Conservation (phyloP, 1,140 invertebrate species). For the Caerostris extrusa region DNA sequence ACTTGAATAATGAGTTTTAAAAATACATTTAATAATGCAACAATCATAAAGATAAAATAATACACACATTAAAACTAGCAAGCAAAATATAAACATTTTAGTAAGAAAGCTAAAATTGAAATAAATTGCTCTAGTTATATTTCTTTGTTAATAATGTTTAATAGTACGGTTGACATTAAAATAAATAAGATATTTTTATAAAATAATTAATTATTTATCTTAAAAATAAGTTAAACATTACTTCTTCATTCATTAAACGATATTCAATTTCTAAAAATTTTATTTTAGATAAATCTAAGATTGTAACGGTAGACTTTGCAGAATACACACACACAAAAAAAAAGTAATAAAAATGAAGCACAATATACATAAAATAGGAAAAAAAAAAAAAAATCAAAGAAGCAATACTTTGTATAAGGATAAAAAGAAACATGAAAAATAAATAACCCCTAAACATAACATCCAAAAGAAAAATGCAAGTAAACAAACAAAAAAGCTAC, state of each 20-base stretch:
- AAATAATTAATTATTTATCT: too few species aligned
- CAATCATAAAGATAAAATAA: too few species aligned
- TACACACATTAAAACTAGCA: too few species aligned
- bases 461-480: slow-evolving; percentile 25
- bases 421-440: slow-evolving; percentile 10
- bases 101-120: too few species aligned
- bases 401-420: slow-evolving; percentile 17
- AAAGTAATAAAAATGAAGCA: background rate
- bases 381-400: background rate
- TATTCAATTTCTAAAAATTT: background rate
- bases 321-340: background rate
- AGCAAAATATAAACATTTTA: too few species aligned
- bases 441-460: slow-evolving; percentile 5
- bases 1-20: too few species aligned
- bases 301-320: background rate
- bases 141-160: too few species aligned
- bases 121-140: too few species aligned
- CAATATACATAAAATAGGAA: background rate
- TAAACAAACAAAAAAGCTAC: background rate
- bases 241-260: background rate
- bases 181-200: too few species aligned
- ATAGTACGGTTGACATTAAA: too few species aligned
- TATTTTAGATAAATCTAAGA: background rate
- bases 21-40: too few species aligned
- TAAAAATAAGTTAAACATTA: too few species aligned